These are phyloP conservation scores for Melitaea athalia DNA, from an alignment of 2,888 invertebrate species.

Conservation along the genomic window DNA sequence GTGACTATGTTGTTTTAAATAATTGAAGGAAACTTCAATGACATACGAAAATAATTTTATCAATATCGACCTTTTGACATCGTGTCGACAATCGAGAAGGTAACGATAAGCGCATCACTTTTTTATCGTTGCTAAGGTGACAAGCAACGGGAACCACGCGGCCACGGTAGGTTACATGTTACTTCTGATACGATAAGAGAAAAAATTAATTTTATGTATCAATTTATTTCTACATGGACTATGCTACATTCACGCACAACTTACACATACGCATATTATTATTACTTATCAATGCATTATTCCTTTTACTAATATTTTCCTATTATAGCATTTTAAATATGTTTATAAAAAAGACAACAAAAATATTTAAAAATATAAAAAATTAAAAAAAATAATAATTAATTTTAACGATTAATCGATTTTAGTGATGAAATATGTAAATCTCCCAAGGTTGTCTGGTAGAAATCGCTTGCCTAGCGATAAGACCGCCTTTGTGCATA, in stretches of 20 bases:
- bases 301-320: too few relatives aligned
- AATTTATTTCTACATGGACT: too few relatives aligned
- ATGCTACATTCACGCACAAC: neutral
- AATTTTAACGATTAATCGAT: too few relatives aligned
- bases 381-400: too few relatives aligned
- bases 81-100: constrained; percentile 11
- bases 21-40: constrained; percentile 36
- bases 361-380: too few relatives aligned
- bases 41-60: constrained; percentile 39
- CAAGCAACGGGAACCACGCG: neutral
- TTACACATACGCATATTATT: neutral
- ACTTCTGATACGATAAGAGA: neutral
- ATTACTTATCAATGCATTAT: too few relatives aligned
- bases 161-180: neutral
- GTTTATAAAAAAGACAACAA: too few relatives aligned
- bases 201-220: neutral
- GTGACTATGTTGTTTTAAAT: neutral
- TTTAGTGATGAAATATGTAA: too few relatives aligned
- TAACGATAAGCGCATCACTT: neutral
- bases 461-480: too few relatives aligned
- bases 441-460: too few relatives aligned
- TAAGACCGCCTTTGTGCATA: too few relatives aligned
- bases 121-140: constrained; percentile 10
- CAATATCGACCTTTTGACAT: constrained; percentile 35
- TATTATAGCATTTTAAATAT: too few relatives aligned